Conservation (phyloP, 1,140 invertebrate species). For the Drosophila bipectinata region DNA sequence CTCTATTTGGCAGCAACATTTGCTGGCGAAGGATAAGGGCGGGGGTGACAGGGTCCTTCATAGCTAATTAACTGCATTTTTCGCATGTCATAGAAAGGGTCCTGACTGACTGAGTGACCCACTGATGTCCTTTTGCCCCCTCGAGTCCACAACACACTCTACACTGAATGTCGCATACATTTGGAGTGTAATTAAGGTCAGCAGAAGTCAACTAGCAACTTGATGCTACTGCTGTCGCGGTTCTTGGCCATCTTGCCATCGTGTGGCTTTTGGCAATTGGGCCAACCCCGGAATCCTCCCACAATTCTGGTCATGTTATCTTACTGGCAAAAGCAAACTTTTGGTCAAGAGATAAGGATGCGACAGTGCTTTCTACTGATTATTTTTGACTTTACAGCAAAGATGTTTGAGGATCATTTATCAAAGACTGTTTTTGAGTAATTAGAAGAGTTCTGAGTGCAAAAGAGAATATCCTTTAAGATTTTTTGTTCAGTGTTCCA, state of each 20-base stretch:
- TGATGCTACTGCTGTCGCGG: conserved; percentile 44
- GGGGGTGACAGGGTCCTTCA: conserved; percentile 52
- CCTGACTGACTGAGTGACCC: conserved; percentile 34
- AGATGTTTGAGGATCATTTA: background rate
- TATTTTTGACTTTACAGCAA: conserved; percentile 29
- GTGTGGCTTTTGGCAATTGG: conserved; percentile 42
- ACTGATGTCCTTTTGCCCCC: conserved; percentile 28
- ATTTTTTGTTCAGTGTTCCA: conserved; percentile 14
- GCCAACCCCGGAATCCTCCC: conserved; percentile 36
- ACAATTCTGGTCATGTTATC: conserved; percentile 11
- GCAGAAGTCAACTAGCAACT: conserved; percentile 71
- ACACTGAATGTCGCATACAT: conserved; percentile 61
- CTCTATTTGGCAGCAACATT: conserved; percentile 40
- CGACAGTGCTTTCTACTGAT: conserved; percentile 15
- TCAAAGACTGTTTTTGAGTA: too few relatives aligned
- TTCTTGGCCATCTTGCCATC: conserved; percentile 14
- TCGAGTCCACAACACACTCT: conserved; percentile 28
- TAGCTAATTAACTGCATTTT: conserved; percentile 76
- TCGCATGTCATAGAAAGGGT: conserved; percentile 56
- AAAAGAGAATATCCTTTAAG: too few relatives aligned
- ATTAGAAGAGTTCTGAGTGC: too few relatives aligned
- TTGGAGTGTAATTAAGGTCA: conserved; percentile 73
- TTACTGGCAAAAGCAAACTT: conserved; percentile 5
- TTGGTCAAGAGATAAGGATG: conserved; percentile 11
- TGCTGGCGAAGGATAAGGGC: background rate